Percentiles rank a stretch among this genome's conserved stretches.
These are phyloP conservation scores for Lamprologus ornatipinnis DNA, from an alignment of 2,113 vertebrate species.

Conservation along the genomic window DNA sequence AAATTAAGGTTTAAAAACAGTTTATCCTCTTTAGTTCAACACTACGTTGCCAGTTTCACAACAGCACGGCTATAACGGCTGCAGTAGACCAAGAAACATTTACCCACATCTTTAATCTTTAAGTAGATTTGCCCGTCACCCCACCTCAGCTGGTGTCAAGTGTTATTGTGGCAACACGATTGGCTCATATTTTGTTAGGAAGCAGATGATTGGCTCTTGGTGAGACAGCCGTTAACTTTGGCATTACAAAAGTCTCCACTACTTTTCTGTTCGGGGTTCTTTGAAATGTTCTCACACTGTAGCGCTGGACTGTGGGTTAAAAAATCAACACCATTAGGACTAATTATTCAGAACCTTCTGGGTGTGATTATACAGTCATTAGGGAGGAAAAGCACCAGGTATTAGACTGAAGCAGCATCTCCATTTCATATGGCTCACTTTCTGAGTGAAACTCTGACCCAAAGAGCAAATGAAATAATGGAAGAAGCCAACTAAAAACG, in stretches of 20 bases:
- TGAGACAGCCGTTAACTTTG: background rate
- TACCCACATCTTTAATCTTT: background rate
- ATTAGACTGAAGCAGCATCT: background rate
- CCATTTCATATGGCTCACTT: background rate
- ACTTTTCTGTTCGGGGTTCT: background rate
- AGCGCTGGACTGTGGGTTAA: background rate
- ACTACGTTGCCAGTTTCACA: accelerated
- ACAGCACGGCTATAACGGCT: accelerated
- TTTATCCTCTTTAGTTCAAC: background rate
- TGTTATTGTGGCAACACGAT: background rate
- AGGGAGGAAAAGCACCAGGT: background rate
- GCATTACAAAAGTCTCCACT: background rate
- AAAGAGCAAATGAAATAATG: background rate
- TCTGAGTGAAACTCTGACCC: background rate
- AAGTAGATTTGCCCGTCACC: background rate
- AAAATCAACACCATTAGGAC: background rate
- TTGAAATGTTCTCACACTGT: background rate
- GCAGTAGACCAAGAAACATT: background rate
- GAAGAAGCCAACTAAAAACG: background rate
- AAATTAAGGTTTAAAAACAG: background rate
- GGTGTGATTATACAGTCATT: background rate
- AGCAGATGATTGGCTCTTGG: background rate
- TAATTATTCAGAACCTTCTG: background rate
- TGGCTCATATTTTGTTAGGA: background rate
- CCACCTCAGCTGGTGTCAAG: background rate